Evolutionary conservation across 1,140 invertebrate genomes (phyloP), one percentile per base, ranked within the genome.

Genomic region (Reticulitermes speratus): DNA sequence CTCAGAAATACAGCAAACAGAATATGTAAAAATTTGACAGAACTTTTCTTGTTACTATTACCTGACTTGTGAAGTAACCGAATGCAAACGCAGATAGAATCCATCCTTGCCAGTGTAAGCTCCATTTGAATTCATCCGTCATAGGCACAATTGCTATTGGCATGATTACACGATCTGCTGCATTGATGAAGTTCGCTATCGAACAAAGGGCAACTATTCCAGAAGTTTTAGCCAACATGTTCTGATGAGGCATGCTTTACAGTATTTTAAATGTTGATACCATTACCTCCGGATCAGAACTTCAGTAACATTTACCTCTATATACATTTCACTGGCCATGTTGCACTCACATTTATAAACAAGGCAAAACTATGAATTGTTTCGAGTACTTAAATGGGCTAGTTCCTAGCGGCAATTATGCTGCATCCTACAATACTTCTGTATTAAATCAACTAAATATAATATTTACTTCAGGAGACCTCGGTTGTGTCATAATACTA

Each of bases 1-100:
- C 38, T 38, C 38, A 38, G 38, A 38, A 38, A 38, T 38, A 5
- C 38, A 38, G 38, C 38, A 38, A 38, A 38, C 38, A 38, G 38
- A 38, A 38, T 38, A 38, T 2, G 38, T 38, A 38, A 38, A 38
- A 38, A 38, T 38, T 38, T 38, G 38, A 38, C 38, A 38, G 38
- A 38, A 2, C 38, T 38, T 21, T 55, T 55, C 14, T 55, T 55
- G 14, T 19, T 16, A 55, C 14, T 30, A 9, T 75, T 90, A 95
- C 94, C 92, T 96, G 95, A 92, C 95, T 96, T 88, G 95, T 95
- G 88, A 96, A 95, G 89, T 96, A 96, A 75, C 96, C 96, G 87
- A 96, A 94, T 30, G 96, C 94, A 92, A 96, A 96, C 55, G 95
- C 95, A 86, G 95, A 96, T 44, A 96, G 91, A 85, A 96, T 95